Evolutionary conservation across 2,888 invertebrate genomes (phyloP), one percentile per base, ranked within the genome.

Genomic region (Strigamia transsilvanica): DNA sequence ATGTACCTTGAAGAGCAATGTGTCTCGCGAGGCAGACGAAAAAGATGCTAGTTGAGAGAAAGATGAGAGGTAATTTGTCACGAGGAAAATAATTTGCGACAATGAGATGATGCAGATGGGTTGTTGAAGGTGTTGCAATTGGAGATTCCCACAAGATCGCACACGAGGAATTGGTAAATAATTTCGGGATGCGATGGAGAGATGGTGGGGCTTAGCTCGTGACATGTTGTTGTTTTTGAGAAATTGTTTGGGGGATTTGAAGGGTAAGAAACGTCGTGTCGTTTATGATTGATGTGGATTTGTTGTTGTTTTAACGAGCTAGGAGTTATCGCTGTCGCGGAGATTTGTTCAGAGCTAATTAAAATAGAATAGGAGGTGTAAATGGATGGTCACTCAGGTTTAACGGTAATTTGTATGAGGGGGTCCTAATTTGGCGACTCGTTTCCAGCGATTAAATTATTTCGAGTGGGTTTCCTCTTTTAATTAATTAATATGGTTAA

Each of bases 331-430:
- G 46, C 13, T 46, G 46, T 46, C 15, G 46, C 15, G 15, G 46
- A 46, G n/a, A 46, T 46, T 46, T 46, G 46, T 46, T 46, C 46
- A 46, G 15, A 46, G 46, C 15, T 46, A 46, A 46, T 46, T 46
- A 46, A 66, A 23, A 18, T 18, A 21, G 61, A 66, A 66, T 66
- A 23, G 23, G 18, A 23, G 23, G 61, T 21, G 61, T 66, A 66
- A 66, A 66, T 66, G 23, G 61, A 66, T 66, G 61, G 61, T 66
- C 61, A 66, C 21, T 66, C 61, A 66, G 21, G 61, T 23, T 66
- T 66, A 66, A 66, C 18, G 61, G 21, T 66, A 66, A 23, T 66
- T 66, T 66, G 61, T 66, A 23, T 12, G 21, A 23, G 61, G 61
- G 61, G 13, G 13, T 66, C 23, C 10, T 21, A 66, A 66, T 66